These are phyloP conservation scores for Carposina sasakii DNA, from an alignment of 1,140 invertebrate species.

Conservation along the genomic window DNA sequence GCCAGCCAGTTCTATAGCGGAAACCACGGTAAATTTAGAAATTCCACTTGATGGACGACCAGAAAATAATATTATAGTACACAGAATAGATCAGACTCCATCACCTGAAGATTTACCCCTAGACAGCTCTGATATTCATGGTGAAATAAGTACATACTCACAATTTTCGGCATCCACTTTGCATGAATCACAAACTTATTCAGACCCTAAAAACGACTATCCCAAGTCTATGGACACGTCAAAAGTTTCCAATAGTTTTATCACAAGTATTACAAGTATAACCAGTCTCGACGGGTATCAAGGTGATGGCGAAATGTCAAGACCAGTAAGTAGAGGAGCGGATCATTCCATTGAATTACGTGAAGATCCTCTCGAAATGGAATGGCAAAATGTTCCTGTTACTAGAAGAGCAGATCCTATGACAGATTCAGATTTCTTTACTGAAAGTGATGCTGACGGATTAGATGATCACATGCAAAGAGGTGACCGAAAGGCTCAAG, in stretches of 20 bases:
- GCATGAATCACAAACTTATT: slow-evolving; percentile 68
- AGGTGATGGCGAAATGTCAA: slow-evolving; percentile 87
- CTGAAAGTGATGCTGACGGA: slow-evolving; percentile 87
- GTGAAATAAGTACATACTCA: slow-evolving; percentile 67
- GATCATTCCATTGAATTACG: slow-evolving; percentile 75
- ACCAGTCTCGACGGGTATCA: slow-evolving; percentile 91
- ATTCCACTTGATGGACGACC: slow-evolving; percentile 71
- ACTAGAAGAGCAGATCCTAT: slow-evolving; percentile 82
- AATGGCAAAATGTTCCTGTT: slow-evolving; percentile 71
- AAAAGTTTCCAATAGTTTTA: slow-evolving; percentile 80
- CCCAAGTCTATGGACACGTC: slow-evolving; percentile 75
- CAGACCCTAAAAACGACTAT: slow-evolving; percentile 72
- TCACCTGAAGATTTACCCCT: slow-evolving; percentile 87
- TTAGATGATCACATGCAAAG: slow-evolving; percentile 80
- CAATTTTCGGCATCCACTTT: slow-evolving; percentile 62
- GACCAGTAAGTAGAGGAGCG: slow-evolving; percentile 82
- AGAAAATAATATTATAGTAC: slow-evolving; percentile 51
- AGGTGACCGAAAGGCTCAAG: slow-evolving; percentile 81
- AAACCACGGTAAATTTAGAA: slow-evolving; percentile 75
- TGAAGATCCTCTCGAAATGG: slow-evolving; percentile 66
- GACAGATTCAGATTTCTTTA: slow-evolving; percentile 92
- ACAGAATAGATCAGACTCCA: slow-evolving; percentile 81
- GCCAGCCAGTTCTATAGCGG: slow-evolving; percentile 66
- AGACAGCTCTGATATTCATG: slow-evolving; percentile 76
- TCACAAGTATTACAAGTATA: slow-evolving; percentile 88